phyloP scores from a whole-genome alignment of 1,140 invertebrate genomes.

The Drosophila carrolli region DNA sequence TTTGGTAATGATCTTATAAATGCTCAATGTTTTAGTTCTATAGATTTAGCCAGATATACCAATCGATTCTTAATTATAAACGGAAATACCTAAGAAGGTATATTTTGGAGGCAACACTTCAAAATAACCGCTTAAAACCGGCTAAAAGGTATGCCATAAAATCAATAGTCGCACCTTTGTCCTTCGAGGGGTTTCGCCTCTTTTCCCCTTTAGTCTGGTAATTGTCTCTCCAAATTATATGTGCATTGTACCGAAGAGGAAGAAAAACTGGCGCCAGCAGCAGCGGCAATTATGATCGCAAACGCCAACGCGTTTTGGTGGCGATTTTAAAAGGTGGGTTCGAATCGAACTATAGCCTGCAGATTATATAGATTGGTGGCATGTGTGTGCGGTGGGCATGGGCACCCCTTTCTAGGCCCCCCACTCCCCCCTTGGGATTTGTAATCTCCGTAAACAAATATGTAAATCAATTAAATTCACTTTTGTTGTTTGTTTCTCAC shows the following conservation, averaged over 20 bases:
- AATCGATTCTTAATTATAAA: no score
- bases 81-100: no score
- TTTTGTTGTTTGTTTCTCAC: slow-evolving; percentile 52
- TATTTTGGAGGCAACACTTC: background rate
- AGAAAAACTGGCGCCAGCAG: slow-evolving; percentile 57
- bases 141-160: background rate
- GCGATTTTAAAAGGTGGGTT: slow-evolving; percentile 24
- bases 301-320: slow-evolving; percentile 59
- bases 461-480: slow-evolving; percentile 69
- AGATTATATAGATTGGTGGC: slow-evolving; percentile 25
- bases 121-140: background rate
- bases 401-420: slow-evolving; percentile 6
- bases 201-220: slow-evolving; percentile 14
- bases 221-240: slow-evolving; percentile 59
- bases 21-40: no score
- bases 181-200: slow-evolving; percentile 34
- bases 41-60: no score
- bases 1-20: background rate
- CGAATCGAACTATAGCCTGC: slow-evolving; percentile 16
- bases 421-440: slow-evolving; percentile 4
- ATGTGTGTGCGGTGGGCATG: background rate
- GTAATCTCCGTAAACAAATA: slow-evolving; percentile 33
- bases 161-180: slow-evolving; percentile 23
- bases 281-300: slow-evolving; percentile 33
- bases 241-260: slow-evolving; percentile 19